Base-by-base conservation (phyloP, 1,140 invertebrate species). In the Augochlora pura region DNA sequence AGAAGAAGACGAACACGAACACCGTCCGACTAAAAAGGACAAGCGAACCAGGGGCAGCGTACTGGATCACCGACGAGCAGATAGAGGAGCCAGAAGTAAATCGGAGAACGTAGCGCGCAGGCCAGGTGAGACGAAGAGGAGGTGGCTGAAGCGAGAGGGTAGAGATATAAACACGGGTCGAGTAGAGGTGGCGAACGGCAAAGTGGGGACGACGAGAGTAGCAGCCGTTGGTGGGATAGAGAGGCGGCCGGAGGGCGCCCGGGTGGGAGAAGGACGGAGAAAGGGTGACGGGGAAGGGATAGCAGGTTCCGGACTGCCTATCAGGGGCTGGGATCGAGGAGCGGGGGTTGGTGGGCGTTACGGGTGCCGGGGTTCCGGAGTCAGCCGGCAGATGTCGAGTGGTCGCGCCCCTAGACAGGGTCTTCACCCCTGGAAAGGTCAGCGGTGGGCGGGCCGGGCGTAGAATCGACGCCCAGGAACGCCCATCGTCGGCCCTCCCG, bases 401-500 rank as follows among this genome's bases (percentile, higher is more conserved):
- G 42, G 39, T 70, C 76, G 59, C 49, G 70, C 64, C 64, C 68
- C 79, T 66, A 57, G 38, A 60, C 74, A 69, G 49, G 76, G 75
- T 73, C 62, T 65, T 72, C 77, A 77, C 68, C 69, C 60, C 70
- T 59, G 39, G 25, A 72, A 38, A 77, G 62, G 59, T 78, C 79
- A 76, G 10, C 27, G 9, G 18, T 68, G 80, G 88, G 90, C 81
- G 86, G 87, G 65, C 8, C 75, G 62, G 66, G 0, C 4, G 21
- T 0, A 10, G 71, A 63, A 71, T 67, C 46, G 57, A 84, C 90
- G 84, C 91, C 91, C 86, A 73, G 91, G 25, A 89, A 90, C 91
- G 90, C 91, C 91, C 91, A 84, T 88, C 80, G 88, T 88, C 88
- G 62, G 88, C 91, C 91, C 91, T 90, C 90, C 85, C 78, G 85